phyloP scores from a whole-genome alignment of 2,797 vertebrate species.

The Coccyzus lansbergi region DNA sequence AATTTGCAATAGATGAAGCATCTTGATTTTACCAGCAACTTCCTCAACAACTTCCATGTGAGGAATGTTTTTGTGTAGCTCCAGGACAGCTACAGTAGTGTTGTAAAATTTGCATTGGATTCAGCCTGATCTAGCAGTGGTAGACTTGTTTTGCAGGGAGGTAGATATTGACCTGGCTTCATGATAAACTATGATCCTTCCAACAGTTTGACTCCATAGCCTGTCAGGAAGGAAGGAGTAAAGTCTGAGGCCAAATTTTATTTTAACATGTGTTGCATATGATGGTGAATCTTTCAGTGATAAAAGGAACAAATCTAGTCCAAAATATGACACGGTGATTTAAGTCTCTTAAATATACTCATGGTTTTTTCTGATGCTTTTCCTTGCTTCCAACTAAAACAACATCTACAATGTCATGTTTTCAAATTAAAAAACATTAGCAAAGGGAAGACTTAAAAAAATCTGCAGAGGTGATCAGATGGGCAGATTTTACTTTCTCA shows the following conservation, averaged over 20 bases:
- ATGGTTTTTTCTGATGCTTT: neutral
- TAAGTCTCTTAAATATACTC: neutral
- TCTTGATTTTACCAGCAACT: neutral
- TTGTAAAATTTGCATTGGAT: neutral
- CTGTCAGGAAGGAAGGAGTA: neutral
- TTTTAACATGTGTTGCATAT: neutral
- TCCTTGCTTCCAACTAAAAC: neutral
- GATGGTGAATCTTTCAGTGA: neutral
- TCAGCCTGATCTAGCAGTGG: neutral
- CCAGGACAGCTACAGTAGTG: neutral
- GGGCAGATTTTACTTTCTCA: neutral
- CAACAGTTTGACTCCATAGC: neutral
- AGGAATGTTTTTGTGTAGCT: neutral
- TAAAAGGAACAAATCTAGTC: neutral
- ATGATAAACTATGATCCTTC: neutral
- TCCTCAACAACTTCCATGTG: neutral
- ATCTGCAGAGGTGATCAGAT: neutral
- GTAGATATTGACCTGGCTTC: neutral
- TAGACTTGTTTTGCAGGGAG: neutral
- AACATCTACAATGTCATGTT: accelerated
- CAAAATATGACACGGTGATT: neutral
- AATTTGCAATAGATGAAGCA: neutral
- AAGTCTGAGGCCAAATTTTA: neutral
- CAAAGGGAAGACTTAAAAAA: neutral
- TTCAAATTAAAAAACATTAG: neutral